These are phyloP conservation scores for Hypercompe scribonia DNA, from an alignment of 2,888 invertebrate species.

Conservation along the genomic window DNA sequence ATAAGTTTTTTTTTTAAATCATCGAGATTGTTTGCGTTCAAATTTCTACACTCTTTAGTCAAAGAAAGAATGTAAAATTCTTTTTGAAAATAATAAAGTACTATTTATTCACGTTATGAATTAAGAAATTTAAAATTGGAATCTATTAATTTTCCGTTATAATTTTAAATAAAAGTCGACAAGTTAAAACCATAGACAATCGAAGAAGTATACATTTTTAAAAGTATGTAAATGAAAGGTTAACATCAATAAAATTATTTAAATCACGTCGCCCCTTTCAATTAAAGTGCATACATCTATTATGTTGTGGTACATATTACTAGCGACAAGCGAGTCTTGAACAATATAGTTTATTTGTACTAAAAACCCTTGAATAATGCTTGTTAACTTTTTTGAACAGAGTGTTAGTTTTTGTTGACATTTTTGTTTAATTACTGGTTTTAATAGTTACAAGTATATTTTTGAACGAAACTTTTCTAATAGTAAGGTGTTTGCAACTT, in stretches of 20 bases:
- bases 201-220: constrained; percentile 14
- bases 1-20: not conserved
- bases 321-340: constrained; percentile 31
- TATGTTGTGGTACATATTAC: constrained; percentile 43
- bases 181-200: constrained; percentile 19
- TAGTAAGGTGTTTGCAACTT: too few relatives aligned
- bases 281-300: constrained; percentile 71
- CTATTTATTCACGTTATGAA: not conserved
- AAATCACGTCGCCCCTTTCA: constrained; percentile 75
- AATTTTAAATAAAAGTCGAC: not conserved
- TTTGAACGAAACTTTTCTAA: too few relatives aligned
- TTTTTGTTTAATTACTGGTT: not conserved
- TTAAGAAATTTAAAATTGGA: not conserved
- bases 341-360: not conserved
- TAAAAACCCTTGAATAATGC: not conserved
- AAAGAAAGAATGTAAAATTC: too few relatives aligned
- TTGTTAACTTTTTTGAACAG: not conserved
- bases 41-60: too few relatives aligned
- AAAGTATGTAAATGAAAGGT: constrained; percentile 47
- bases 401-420: too few relatives aligned
- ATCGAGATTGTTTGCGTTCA: too few relatives aligned
- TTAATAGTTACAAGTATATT: not conserved
- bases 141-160: not conserved
- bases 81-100: too few relatives aligned
- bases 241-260: constrained; percentile 69